Evolutionary conservation across 2,797 vertebrate genomes (phyloP).

Genomic region (Gymnothorax reevesii): DNA sequence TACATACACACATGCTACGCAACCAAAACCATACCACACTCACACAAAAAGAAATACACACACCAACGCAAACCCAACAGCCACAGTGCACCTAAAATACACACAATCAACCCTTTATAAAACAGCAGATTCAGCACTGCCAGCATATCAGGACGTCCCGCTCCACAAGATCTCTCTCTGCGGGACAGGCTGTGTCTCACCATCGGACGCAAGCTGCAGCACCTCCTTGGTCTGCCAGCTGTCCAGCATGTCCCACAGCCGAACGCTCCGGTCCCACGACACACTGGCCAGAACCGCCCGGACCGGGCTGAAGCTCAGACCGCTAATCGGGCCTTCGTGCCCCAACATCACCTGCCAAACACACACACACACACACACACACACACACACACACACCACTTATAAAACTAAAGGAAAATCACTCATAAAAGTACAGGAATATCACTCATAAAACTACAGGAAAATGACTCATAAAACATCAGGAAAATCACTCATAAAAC

Average conservation of each 20-base stretch:
- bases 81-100: too few relatives aligned
- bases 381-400: constrained; percentile 11
- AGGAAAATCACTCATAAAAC: too few relatives aligned
- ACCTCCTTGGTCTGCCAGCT: constrained; percentile 95
- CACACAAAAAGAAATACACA: too few relatives aligned
- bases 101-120: not conserved
- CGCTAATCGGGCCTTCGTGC: constrained; percentile 89
- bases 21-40: not conserved
- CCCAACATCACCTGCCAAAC: constrained; percentile 82
- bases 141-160: too few relatives aligned
- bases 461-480: too few relatives aligned
- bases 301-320: constrained; percentile 86
- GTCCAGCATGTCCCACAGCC: constrained; percentile 94
- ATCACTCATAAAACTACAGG: too few relatives aligned
- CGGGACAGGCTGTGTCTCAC: constrained; percentile 57
- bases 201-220: constrained; percentile 79
- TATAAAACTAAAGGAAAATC: too few relatives aligned
- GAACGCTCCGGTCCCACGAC: constrained; percentile 92
- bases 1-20: too few relatives aligned
- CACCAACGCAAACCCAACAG: too few relatives aligned
- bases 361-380: constrained; percentile 20
- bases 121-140: not conserved
- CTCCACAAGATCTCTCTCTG: not conserved
- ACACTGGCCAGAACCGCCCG: constrained; percentile 87
- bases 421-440: too few relatives aligned